Evolutionary conservation across 2,797 vertebrate species (phyloP).

Genomic region (Iguana delicatissima): DNA sequence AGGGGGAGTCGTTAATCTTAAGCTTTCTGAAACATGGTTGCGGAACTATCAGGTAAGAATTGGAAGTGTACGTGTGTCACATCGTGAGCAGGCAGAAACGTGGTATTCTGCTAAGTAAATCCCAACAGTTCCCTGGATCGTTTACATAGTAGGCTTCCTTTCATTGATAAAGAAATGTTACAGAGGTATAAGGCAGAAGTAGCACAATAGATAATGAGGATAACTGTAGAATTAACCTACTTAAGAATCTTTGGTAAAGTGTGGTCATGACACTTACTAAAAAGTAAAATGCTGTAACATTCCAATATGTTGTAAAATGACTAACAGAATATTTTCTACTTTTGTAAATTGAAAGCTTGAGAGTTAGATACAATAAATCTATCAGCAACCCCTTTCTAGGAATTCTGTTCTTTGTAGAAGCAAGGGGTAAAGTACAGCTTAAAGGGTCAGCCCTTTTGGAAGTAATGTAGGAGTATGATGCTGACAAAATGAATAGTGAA

Average conservation of each 20-base stretch:
- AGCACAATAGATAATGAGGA: neutral
- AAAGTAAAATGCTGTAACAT: neutral
- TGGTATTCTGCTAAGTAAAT: neutral
- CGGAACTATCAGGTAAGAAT: conserved; percentile 93
- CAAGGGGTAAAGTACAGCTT: neutral
- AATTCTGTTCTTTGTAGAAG: neutral
- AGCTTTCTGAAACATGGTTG: conserved; percentile 95
- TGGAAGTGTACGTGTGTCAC: neutral
- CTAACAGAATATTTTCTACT: neutral
- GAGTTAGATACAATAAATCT: neutral
- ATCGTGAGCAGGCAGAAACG: neutral
- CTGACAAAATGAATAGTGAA: no score
- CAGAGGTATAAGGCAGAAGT: neutral
- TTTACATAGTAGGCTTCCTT: neutral
- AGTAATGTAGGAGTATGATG: neutral
- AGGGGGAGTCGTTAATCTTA: conserved; percentile 90
- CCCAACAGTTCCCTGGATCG: neutral
- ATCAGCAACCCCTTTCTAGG: neutral
- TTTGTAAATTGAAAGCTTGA: neutral
- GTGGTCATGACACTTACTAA: neutral
- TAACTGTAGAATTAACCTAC: no score
- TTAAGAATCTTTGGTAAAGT: neutral
- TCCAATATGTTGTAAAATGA: neutral
- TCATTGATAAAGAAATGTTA: neutral
- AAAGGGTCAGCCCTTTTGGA: neutral